Evolutionary conservation across 2,113 vertebrate species (phyloP).

Genomic region (Leuciscus idus): DNA sequence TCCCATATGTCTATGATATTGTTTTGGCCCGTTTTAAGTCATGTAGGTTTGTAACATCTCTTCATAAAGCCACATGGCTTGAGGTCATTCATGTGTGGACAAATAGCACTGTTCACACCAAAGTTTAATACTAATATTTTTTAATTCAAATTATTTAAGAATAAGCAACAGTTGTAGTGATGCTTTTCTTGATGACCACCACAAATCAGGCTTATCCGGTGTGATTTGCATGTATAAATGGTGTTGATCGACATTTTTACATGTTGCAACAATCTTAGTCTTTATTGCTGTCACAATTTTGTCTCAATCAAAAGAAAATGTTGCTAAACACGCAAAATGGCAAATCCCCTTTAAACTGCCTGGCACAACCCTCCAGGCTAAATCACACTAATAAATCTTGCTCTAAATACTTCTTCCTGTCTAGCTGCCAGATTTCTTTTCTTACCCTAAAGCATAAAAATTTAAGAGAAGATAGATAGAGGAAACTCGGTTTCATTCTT

Average conservation of each 20-base stretch:
- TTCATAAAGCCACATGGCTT: not conserved
- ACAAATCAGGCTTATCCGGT: not conserved
- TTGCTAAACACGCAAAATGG: conserved; percentile 71
- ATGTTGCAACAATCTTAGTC: conserved; percentile 76
- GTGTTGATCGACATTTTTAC: conserved; percentile 69
- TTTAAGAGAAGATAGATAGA: not conserved
- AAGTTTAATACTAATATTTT: not conserved
- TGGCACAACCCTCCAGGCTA: conserved; percentile 71
- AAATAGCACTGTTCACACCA: not conserved
- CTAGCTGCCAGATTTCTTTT: conserved; percentile 31
- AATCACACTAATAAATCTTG: conserved; percentile 75
- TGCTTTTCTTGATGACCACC: not conserved
- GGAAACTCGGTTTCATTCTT: not conserved
- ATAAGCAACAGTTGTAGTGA: not conserved
- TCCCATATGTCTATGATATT: not conserved
- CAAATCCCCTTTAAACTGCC: conserved; percentile 77
- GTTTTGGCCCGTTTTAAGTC: not conserved
- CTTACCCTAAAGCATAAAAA: conserved; percentile 10
- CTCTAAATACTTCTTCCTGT: conserved; percentile 59
- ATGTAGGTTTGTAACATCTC: not conserved
- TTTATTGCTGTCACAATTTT: conserved; percentile 83
- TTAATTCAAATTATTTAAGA: not conserved
- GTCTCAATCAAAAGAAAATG: conserved; percentile 77
- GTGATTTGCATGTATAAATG: conserved; percentile 29
- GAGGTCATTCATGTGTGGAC: not conserved